These are phyloP conservation scores for Antheraea yamamai DNA, from an alignment of 2,888 invertebrate species.

Conservation along the genomic window DNA sequence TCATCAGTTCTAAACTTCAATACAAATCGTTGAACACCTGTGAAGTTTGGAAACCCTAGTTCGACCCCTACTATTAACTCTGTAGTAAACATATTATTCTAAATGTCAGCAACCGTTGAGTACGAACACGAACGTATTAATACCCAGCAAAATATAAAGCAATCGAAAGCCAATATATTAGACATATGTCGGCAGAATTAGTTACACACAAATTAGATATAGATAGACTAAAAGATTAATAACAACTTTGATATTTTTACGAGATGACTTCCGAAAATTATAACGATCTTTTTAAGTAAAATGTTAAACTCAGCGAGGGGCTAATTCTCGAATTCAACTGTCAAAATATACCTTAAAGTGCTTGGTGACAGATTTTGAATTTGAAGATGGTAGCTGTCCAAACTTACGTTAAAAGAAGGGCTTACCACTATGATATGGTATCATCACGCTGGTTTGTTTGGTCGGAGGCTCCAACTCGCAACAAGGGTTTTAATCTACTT, in stretches of 20 bases:
- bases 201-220: background rate
- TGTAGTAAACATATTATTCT: slow-evolving; percentile 6
- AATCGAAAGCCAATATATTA: background rate
- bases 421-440: too few species aligned
- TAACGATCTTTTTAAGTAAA: too few species aligned
- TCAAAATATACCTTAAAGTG: too few species aligned
- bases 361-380: too few species aligned
- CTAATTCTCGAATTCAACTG: too few species aligned
- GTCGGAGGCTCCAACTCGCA: too few species aligned
- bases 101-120: background rate
- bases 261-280: too few species aligned
- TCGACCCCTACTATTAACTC: slow-evolving; percentile 7
- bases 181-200: background rate
- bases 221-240: background rate
- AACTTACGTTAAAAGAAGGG: too few species aligned
- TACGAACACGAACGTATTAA: background rate
- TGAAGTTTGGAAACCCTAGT: background rate
- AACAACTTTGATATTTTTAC: background rate
- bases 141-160: background rate
- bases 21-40: slow-evolving; percentile 3
- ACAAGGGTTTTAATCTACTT: too few species aligned
- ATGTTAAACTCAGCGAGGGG: too few species aligned
- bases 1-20: background rate
- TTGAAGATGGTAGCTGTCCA: too few species aligned
- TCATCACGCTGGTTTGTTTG: too few species aligned